These are phyloP conservation scores for Homarus americanus DNA, from an alignment of 1,140 invertebrate genomes.

Conservation along the genomic window DNA sequence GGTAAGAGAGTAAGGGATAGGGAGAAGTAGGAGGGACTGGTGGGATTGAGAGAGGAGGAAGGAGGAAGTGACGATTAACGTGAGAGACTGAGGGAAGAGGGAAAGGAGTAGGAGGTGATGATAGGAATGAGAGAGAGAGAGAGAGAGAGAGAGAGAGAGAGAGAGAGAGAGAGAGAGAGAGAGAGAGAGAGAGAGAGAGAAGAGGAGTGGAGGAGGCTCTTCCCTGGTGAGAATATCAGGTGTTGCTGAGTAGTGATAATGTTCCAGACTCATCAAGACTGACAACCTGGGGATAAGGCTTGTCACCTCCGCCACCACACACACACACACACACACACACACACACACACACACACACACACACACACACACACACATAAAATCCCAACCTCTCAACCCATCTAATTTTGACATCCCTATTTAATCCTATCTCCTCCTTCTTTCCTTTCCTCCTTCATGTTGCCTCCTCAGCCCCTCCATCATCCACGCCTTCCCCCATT, in stretches of 20 bases:
- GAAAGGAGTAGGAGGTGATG: too few species aligned
- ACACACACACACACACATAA: neutral
- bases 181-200: too few species aligned
- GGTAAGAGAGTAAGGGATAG: neutral
- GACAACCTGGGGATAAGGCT: too few species aligned
- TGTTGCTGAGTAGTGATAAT: too few species aligned
- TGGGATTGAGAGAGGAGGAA: constrained; percentile 5
- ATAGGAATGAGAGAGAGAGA: neutral
- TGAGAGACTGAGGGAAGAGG: neutral
- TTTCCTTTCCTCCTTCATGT: neutral
- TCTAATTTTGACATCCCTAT: neutral
- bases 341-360: too few species aligned
- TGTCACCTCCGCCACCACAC: too few species aligned
- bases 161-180: too few species aligned
- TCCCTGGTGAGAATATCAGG: too few species aligned
- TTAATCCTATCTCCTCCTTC: neutral
- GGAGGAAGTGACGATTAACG: neutral
- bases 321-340: too few species aligned
- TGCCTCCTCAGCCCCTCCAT: neutral
- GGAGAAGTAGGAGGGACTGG: neutral
- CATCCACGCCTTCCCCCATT: neutral
- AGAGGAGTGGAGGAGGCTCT: too few species aligned
- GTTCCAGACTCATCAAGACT: too few species aligned
- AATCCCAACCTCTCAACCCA: neutral
- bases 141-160: constrained; percentile 9